Evolutionary conservation across 2,888 invertebrate species (phyloP), one percentile per base, ranked within the genome.

Genomic region (Eupsilia transversa): DNA sequence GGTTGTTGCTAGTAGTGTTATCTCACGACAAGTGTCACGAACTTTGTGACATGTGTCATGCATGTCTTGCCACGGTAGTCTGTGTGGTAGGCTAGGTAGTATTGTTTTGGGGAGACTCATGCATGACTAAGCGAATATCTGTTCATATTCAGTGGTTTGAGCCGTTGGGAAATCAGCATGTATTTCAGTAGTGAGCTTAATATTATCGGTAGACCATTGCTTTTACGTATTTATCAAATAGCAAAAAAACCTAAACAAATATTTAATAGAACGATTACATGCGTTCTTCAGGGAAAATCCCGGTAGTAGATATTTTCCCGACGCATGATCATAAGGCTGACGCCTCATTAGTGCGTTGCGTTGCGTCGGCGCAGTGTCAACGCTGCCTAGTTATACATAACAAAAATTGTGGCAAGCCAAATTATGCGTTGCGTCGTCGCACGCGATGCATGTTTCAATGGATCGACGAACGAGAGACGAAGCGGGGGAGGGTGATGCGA

Each of bases 131-230:
- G 46, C 60, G n/a, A 41, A 66, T 60, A 54, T 65, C 54, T 72
- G 77, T 72, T 66, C 49, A 49, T 61, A 77, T 78, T 78, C 65
- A 77, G 54, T 77, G 65, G 60, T 66, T 14, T 66, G 60, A 35
- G 33, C 41, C 54, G 46, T 41, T 49, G 65, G 72, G 72, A 78
- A 78, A 72, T 78, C 59, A 72, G 38, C 12, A 54, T 72, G 79
- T 49, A 78, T 61, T 65, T 78, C 38, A 61, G 27, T 7, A 54
- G 6, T 10, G 14, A 1, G 14, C 2, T 23, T 35, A 9, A n/a
- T 46, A 27, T 14, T 63, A 61, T 76, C 12, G 9, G n/a, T 38
- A 59, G 30, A 0, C 41, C 27, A 56, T 72, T 38, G 38, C 0
- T n/a, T 33, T 33, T 30, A 59, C 30, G n/a, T n/a, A n/a, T n/a